Evolutionary conservation across 2,888 invertebrate genomes (phyloP).

Genomic region (Pedicia rivosa): DNA sequence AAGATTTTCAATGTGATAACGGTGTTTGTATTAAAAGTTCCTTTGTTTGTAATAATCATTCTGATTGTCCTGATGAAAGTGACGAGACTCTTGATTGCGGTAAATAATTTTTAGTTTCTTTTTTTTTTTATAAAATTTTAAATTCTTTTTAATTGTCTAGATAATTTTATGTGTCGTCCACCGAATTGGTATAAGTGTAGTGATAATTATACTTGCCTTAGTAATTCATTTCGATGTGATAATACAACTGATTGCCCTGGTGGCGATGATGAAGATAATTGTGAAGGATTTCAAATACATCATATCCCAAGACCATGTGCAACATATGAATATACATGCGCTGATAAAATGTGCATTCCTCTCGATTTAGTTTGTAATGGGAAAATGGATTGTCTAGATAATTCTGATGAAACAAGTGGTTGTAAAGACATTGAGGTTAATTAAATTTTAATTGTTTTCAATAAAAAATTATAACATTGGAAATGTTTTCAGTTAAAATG

Average conservation of each 20-base stretch:
- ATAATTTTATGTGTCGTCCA: slow-evolving; percentile 21
- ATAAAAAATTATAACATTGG: neutral
- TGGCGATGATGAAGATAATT: slow-evolving; percentile 41
- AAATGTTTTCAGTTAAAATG: slow-evolving; percentile 32
- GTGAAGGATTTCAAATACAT: slow-evolving; percentile 11
- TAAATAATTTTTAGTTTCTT: neutral
- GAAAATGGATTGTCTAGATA: slow-evolving; percentile 54
- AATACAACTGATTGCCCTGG: slow-evolving; percentile 47
- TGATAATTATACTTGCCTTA: slow-evolving; percentile 45
- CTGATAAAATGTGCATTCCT: slow-evolving; percentile 43
- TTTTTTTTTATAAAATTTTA: neutral
- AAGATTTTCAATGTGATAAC: slow-evolving; percentile 32
- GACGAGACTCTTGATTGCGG: neutral
- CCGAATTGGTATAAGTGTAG: slow-evolving; percentile 28
- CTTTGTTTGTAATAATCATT: slow-evolving; percentile 37
- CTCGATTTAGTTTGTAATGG: slow-evolving; percentile 52
- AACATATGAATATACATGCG: slow-evolving; percentile 21
- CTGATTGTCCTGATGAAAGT: slow-evolving; percentile 2
- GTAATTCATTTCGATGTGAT: slow-evolving; percentile 55
- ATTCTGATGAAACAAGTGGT: slow-evolving; percentile 43
- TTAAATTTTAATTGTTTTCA: neutral
- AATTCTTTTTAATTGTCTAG: slow-evolving; percentile 13
- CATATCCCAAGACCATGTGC: neutral
- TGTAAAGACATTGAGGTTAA: slow-evolving; percentile 24
- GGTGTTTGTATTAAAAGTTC: slow-evolving; percentile 38